Percentiles rank a stretch among this genome's conserved stretches.
Evolutionary conservation across 2,797 vertebrate species (phyloP).

Genomic region (Thaleichthys pacificus): DNA sequence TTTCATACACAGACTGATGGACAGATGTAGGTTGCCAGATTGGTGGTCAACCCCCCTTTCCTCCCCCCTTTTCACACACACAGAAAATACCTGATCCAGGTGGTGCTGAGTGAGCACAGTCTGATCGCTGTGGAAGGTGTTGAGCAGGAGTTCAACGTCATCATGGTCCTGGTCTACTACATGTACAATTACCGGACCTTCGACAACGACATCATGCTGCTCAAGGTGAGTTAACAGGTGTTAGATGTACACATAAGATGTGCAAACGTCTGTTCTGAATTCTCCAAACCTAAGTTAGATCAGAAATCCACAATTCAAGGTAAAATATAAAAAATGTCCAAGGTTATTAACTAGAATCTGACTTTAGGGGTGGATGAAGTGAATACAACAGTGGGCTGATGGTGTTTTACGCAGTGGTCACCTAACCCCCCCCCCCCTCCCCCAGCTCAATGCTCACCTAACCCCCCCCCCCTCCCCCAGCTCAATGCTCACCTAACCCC

Average conservation of each 20-base stretch:
- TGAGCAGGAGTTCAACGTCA: constrained; percentile 69
- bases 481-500: constrained; percentile 44
- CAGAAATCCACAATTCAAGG: too few relatives aligned
- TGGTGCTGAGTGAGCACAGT: constrained; percentile 69
- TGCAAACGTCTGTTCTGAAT: too few relatives aligned
- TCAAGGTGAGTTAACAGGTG: constrained; percentile 67
- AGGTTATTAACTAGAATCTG: too few relatives aligned
- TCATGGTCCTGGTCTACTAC: constrained; percentile 49
- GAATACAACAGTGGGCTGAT: too few relatives aligned
- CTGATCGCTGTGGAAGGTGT: constrained; percentile 47
- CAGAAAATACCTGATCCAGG: constrained; percentile 62
- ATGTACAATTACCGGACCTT: constrained; percentile 62
- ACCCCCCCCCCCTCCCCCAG: constrained; percentile 47
- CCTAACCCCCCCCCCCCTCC: neutral
- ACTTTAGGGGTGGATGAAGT: too few relatives aligned
- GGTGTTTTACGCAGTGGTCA: constrained; percentile 11
- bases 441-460: too few relatives aligned
- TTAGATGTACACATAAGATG: too few relatives aligned
- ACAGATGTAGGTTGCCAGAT: neutral
- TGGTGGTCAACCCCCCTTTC: neutral
- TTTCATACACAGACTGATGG: neutral
- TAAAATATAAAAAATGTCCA: too few relatives aligned
- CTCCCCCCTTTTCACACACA: neutral
- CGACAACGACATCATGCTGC: constrained; percentile 78
- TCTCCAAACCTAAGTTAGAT: too few relatives aligned